Conservation (phyloP, 2,113 vertebrate genomes). For the Rhabdomys dilectus region DNA sequence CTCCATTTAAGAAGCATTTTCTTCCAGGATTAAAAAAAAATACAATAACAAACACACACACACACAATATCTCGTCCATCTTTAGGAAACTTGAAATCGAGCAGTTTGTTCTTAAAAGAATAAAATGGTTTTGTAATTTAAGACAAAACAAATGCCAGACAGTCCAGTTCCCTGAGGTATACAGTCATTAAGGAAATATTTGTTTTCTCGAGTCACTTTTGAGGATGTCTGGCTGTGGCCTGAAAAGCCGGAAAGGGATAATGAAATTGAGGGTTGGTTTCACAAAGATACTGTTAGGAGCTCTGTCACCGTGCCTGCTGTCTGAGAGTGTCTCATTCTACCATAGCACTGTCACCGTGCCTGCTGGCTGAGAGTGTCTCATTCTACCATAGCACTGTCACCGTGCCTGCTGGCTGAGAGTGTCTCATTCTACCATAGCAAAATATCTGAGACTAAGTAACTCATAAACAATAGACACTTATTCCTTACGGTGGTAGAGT, state of each 20-base stretch:
- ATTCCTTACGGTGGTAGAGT: neutral
- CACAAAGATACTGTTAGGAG: neutral
- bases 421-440: neutral
- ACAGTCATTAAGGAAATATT: neutral
- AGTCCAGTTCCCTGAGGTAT: neutral
- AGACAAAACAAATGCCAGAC: neutral
- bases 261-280: neutral
- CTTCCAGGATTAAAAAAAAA: neutral
- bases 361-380: neutral
- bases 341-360: neutral
- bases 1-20: constrained; percentile 15
- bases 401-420: neutral
- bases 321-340: neutral
- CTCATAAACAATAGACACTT: neutral
- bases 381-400: neutral
- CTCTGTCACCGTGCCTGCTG: neutral
- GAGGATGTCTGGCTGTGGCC: neutral
- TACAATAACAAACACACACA: too few species aligned
- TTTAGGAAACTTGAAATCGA: neutral
- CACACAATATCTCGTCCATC: neutral
- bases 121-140: neutral
- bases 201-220: neutral
- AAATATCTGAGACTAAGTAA: neutral
- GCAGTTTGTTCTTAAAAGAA: neutral
- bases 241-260: neutral